Base-by-base conservation (phyloP, 2,797 vertebrate species). In the Manis crassicaudata region DNA sequence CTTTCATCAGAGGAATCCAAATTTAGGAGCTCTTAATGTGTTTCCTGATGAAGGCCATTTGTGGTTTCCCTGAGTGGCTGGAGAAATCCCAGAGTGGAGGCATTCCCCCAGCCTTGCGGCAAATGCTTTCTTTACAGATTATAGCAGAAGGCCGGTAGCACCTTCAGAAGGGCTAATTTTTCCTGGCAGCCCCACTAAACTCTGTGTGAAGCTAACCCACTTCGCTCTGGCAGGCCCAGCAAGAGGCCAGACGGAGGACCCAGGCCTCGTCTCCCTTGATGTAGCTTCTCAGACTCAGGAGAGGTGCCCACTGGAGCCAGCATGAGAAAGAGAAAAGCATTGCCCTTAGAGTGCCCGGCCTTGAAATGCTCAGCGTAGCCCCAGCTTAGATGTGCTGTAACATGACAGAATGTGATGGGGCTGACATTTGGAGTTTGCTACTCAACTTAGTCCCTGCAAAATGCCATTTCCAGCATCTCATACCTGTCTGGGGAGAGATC, bases 401-500 rank as follows among this genome's bases (percentile, higher is more conserved):
- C 23, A 1, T 70, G 81, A 76, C 95, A 88, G 82, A 46, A 60
- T 68, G 85, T 73, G 82, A 92, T 32, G 50, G 65, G 82, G 68
- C 81, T 93, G 93, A 75, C 95, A 91, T 92, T 92, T 72, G 81
- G 65, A 80, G 92, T 43, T 40, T 50, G 76, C 40, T n/a, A 16
- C 68, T 68, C 77, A 23, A 43, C 86, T 12, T 0, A 23, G 87
- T 21, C 54, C 67, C 90, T 77, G 84, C 80, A 76, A 92, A 96
- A 97, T 85, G 96, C 82, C 80, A 79, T 73, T 95, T 88, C 68
- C 52, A 50, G 88, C 84, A 60, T 67, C 95, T 82, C 58, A 76
- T 93, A 62, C 96, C 96, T 95, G 80, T 84, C 90, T 93, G 56
- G 87, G 87, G 88, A 97, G 90, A 94, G 94, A 96, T 93, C 43